Evolutionary conservation across 2,113 vertebrate genomes (phyloP).

Genomic region (Micromys minutus): DNA sequence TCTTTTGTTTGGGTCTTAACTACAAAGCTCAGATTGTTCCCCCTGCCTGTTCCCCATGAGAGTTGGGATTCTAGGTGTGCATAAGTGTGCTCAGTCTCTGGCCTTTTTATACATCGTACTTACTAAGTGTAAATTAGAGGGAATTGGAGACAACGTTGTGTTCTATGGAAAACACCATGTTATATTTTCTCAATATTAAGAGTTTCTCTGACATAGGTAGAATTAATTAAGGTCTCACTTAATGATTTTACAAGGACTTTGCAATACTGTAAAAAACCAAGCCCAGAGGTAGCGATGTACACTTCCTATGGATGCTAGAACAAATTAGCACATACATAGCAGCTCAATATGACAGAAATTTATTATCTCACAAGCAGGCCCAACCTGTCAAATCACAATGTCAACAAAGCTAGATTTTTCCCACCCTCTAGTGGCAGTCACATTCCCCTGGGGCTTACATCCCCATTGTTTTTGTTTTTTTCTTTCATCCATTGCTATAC

Average conservation of each 20-base stretch:
- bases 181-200: not conserved
- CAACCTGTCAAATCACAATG: not conserved
- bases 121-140: not conserved
- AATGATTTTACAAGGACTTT: not conserved
- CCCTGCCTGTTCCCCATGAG: too few relatives aligned
- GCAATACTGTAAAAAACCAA: not conserved
- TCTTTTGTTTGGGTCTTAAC: not conserved
- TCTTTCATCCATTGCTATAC: not conserved
- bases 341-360: not conserved
- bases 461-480: not conserved
- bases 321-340: not conserved
- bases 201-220: not conserved
- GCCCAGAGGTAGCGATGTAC: not conserved
- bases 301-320: not conserved
- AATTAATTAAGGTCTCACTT: not conserved
- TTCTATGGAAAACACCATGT: not conserved
- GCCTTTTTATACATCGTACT: not conserved
- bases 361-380: not conserved
- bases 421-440: not conserved
- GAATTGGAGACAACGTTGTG: not conserved
- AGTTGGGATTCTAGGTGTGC: not conserved
- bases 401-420: not conserved
- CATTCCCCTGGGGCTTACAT: not conserved
- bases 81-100: not conserved
- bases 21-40: not conserved